A percentile compares a stretch with the other conserved stretches of the same genome.
Evolutionary conservation across 2,113 vertebrate genomes (phyloP).

Genomic region (Dicrurus megarhynchus): DNA sequence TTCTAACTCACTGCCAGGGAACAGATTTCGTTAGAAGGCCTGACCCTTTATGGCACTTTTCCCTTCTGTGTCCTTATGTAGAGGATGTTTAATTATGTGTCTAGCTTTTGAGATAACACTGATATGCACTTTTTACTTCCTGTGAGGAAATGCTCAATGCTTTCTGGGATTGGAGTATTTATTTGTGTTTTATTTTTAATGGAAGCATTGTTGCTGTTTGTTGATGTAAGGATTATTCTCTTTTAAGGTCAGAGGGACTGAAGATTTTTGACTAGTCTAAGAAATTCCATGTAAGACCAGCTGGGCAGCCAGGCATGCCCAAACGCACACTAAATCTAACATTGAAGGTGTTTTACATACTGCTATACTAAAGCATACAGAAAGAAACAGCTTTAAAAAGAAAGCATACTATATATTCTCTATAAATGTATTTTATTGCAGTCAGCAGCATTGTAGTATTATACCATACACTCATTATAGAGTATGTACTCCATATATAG

Average conservation of each 20-base stretch:
- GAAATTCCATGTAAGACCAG: neutral
- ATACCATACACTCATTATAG: neutral
- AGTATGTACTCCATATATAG: neutral
- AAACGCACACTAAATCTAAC: neutral
- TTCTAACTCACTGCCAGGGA: neutral
- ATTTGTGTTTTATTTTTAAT: neutral
- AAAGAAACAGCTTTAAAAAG: neutral
- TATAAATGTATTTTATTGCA: neutral
- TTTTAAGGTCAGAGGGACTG: neutral
- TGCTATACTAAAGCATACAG: neutral
- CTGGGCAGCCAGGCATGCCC: neutral
- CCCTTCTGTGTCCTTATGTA: neutral
- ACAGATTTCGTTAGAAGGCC: neutral
- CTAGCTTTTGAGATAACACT: slow-evolving; percentile 22
- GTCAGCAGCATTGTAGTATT: neutral
- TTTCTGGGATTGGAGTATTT: neutral
- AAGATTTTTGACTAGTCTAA: neutral
- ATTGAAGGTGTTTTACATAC: accelerated
- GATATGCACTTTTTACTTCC: slow-evolving; percentile 1
- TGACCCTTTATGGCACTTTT: neutral
- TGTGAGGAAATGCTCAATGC: slow-evolving; percentile 1
- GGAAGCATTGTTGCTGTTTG: neutral
- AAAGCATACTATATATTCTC: neutral
- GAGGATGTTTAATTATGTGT: slow-evolving; percentile 15
- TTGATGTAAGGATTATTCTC: neutral